Evolutionary conservation across 2,797 vertebrate genomes (phyloP).

Genomic region (Rhabdomys pumilio): DNA sequence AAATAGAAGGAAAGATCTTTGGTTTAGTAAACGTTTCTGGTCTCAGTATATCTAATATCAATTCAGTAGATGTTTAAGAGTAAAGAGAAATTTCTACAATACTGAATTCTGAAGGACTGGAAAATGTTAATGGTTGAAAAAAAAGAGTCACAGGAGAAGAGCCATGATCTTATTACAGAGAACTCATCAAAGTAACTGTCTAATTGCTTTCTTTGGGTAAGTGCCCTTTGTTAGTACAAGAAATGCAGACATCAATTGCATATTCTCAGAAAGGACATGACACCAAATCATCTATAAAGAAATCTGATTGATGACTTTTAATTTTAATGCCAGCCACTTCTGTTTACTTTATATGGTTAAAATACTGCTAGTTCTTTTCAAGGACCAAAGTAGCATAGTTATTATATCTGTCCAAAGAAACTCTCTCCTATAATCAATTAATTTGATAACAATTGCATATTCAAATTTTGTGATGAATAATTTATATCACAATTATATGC

Average conservation of each 20-base stretch:
- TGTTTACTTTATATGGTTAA: neutral
- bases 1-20: neutral
- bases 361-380: neutral
- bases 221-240: neutral
- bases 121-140: neutral
- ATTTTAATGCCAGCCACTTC: neutral
- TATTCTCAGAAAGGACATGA: neutral
- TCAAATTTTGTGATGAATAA: conserved; percentile 2
- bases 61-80: neutral
- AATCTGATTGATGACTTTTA: neutral
- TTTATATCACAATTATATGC: conserved; percentile 41
- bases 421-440: conserved; percentile 13
- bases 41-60: neutral
- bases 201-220: neutral
- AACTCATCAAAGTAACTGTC: too few relatives aligned
- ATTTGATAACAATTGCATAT: conserved; percentile 38
- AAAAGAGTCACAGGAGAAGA: neutral
- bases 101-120: neutral
- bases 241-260: neutral
- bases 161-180: neutral
- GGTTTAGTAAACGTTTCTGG: neutral
- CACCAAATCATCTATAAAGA: neutral
- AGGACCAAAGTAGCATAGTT: neutral
- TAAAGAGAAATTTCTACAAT: neutral
- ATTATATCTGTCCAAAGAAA: neutral